Evolutionary conservation across 2,113 vertebrate species (phyloP), one percentile per base, ranked within the genome.

Genomic region (Arothron firmamentum): DNA sequence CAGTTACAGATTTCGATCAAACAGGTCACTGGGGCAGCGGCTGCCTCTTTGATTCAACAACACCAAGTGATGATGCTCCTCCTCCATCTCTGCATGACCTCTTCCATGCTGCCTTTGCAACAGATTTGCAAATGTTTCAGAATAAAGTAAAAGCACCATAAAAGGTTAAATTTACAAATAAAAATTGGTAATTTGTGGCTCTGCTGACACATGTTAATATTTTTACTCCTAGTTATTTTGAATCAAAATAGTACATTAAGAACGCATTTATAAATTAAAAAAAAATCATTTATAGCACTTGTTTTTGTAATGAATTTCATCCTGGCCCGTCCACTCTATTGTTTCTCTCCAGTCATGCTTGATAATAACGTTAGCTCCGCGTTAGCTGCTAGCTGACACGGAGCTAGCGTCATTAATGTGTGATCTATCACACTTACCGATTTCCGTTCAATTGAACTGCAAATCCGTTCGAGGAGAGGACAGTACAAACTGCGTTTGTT

Each of bases 321-420:
- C 69, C n/a, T 57, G 47, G 72, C 46, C 62, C 2, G 43, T 52
- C 75, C 60, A 56, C 38, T 64, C 80, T 67, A 85, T 89, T 88
- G 84, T 89, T 67, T 71, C 43, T 12, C 43, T 56, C 21, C 74
- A 66, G 23, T 62, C 72, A 75, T 54, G 78, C 76, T 58, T 61
- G 53, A 25, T 51, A 49, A 62, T 6, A 52, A 14, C 47, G 54
- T 41, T 66, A 25, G 61, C 65, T 28, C 45, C 18, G 14, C 34
- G 60, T 49, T 73, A 62, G 70, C 56, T 20, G 55, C 56, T 70
- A 54, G 65, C 76, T 4, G 20, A 6, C 13, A 20, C 46, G 20
- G 52, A 53, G 67, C 52, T 17, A n/a, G 2, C 45, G 45, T 47
- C 17, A 7, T 6, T 47, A 7, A 11, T 47, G 45, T 16, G 15